Percentiles rank a stretch among this genome's conserved stretches.
Conservation (phyloP, 1,140 invertebrate species). For the Orius laevigatus region DNA sequence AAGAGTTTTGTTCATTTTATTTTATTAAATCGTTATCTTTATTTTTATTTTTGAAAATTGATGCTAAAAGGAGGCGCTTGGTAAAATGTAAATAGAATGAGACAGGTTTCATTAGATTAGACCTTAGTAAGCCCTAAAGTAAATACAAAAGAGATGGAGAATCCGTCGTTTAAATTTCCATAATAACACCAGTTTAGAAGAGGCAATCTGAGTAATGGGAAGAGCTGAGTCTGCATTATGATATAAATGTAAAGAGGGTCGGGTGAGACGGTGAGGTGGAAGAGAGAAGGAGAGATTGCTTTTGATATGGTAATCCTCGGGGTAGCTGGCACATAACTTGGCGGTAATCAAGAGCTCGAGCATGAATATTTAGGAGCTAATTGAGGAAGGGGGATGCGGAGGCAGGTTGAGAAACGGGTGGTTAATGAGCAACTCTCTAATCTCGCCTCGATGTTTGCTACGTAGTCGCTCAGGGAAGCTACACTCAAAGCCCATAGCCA, state of each 20-base stretch:
- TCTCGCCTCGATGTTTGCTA: conserved; percentile 3
- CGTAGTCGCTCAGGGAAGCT: background rate
- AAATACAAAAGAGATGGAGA: too few relatives aligned
- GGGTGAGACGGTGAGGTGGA: background rate
- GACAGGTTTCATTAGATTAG: too few relatives aligned
- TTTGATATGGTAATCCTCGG: conserved; percentile 2
- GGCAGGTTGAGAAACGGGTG: background rate
- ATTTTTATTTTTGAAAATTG: background rate
- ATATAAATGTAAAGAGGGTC: conserved; percentile 1
- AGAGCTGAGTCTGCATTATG: conserved; percentile 1
- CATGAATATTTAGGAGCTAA: conserved; percentile 5
- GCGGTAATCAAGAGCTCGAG: conserved; percentile 1
- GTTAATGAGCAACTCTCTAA: conserved; percentile 4
- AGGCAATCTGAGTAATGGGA: conserved; percentile 2
- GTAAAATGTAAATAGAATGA: too few relatives aligned
- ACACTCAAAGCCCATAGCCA: conserved; percentile 3
- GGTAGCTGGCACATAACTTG: conserved; percentile 2
- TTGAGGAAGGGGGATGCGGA: background rate
- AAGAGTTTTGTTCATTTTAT: background rate
- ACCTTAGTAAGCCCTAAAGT: too few relatives aligned
- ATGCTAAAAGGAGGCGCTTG: too few relatives aligned
- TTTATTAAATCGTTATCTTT: background rate
- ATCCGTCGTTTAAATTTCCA: too few relatives aligned
- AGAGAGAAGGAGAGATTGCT: background rate
- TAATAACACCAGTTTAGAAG: too few relatives aligned